A percentile compares a stretch with the other conserved stretches of the same genome.
These are phyloP conservation scores for Formicarius rufipectus DNA, from an alignment of 2,113 vertebrate genomes.

Conservation along the genomic window DNA sequence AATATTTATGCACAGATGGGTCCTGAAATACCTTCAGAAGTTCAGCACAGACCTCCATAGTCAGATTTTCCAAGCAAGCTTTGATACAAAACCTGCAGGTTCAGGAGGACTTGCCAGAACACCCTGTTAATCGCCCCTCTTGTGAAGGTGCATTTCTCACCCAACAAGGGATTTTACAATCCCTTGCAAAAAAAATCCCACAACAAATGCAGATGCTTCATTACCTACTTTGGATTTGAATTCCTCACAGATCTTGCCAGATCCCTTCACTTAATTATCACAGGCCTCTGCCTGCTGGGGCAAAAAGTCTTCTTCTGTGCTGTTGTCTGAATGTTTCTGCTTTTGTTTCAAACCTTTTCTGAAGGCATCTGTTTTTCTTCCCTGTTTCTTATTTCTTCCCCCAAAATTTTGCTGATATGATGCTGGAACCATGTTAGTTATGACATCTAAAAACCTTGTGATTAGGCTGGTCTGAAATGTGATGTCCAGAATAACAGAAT, in stretches of 20 bases:
- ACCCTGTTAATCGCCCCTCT: neutral
- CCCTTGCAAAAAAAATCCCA: accelerated
- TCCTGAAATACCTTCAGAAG: neutral
- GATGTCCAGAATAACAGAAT: neutral
- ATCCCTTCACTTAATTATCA: neutral
- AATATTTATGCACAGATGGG: slow-evolving; percentile 18
- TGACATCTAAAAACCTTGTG: neutral
- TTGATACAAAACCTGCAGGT: neutral
- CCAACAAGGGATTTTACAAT: neutral
- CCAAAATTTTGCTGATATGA: neutral
- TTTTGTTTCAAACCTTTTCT: neutral
- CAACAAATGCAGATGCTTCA: slow-evolving; percentile 9
- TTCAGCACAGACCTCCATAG: neutral
- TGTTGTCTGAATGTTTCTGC: neutral
- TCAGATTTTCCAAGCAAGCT: neutral
- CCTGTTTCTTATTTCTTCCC: neutral
- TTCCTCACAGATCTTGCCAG: slow-evolving; percentile 38
- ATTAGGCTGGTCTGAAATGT: neutral
- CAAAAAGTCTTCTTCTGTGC: neutral
- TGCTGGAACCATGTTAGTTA: neutral
- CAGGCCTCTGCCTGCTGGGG: neutral
- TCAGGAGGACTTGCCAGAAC: slow-evolving; percentile 36
- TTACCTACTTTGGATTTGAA: slow-evolving; percentile 31
- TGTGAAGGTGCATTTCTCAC: neutral
- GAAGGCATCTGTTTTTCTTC: neutral